Conservation (phyloP, 2,888 invertebrate species). For the Cephus runcator region DNA sequence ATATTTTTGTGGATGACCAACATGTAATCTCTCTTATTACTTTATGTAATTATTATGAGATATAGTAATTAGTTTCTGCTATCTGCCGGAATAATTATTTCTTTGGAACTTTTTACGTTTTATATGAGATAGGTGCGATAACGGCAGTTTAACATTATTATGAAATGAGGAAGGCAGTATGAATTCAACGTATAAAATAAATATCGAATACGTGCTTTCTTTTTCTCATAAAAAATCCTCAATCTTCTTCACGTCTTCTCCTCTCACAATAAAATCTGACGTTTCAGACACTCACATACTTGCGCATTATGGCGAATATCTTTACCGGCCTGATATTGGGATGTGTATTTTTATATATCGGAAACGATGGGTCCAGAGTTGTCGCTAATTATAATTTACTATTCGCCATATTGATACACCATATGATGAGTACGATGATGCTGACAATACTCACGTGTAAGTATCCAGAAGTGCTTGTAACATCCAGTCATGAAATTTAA, state of each 20-base stretch:
- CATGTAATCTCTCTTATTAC: background rate
- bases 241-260: background rate
- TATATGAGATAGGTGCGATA: background rate
- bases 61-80: background rate
- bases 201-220: background rate
- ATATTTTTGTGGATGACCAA: background rate
- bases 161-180: background rate
- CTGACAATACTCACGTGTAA: conserved; percentile 87
- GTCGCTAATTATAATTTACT: conserved; percentile 87
- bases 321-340: conserved; percentile 82
- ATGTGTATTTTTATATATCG: conserved; percentile 78
- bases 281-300: conserved; percentile 80
- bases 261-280: background rate
- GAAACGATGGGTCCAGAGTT: conserved; percentile 80
- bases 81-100: background rate
- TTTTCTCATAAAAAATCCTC: background rate
- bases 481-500: background rate
- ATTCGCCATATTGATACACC: conserved; percentile 92
- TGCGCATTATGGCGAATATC: conserved; percentile 79
- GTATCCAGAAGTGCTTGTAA: conserved; percentile 50
- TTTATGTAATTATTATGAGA: background rate
- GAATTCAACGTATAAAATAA: background rate
- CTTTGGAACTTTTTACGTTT: background rate
- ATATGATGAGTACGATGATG: conserved; percentile 94
- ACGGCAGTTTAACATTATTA: background rate